Evolutionary conservation across 2,113 vertebrate genomes (phyloP).

Genomic region (Acrocephalus arundinaceus): DNA sequence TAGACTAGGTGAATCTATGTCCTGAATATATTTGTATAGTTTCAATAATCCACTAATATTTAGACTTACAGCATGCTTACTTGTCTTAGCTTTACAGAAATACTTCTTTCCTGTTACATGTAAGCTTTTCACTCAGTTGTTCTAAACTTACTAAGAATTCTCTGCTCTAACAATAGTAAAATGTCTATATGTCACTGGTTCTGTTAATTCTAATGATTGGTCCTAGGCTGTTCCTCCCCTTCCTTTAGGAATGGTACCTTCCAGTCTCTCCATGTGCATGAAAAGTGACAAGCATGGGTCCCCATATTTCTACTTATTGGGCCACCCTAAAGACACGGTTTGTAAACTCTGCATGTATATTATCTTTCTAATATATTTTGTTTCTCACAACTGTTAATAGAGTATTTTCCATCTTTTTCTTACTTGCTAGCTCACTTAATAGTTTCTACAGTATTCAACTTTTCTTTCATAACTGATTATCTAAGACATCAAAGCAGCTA

Average conservation of each 20-base stretch:
- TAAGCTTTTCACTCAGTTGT: conserved; percentile 66
- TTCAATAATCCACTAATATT: conserved; percentile 74
- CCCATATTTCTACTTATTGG: conserved; percentile 99
- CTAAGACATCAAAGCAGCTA: not conserved
- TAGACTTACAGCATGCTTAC: conserved; percentile 75
- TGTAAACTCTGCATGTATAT: conserved; percentile 94
- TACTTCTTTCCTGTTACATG: conserved; percentile 70
- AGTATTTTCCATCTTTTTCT: conserved; percentile 50
- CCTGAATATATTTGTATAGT: conserved; percentile 32
- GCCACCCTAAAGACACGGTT: conserved; percentile 99
- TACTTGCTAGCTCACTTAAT: conserved; percentile 46
- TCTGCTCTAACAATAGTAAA: conserved; percentile 83
- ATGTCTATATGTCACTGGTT: conserved; percentile 87
- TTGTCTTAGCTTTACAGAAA: conserved; percentile 67
- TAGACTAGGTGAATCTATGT: conserved; percentile 31
- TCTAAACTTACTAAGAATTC: conserved; percentile 82
- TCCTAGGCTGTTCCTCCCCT: conserved; percentile 99
- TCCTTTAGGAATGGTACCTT: conserved; percentile 99
- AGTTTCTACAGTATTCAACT: not conserved
- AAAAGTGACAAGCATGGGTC: conserved; percentile 99
- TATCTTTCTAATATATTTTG: conserved; percentile 79
- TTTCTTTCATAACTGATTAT: not conserved
- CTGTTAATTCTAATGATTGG: conserved; percentile 99
- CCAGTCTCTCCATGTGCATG: conserved; percentile 99
- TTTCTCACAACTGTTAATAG: conserved; percentile 70